These are phyloP conservation scores for Octomys mimax DNA, from an alignment of 2,797 vertebrate genomes.

Conservation along the genomic window DNA sequence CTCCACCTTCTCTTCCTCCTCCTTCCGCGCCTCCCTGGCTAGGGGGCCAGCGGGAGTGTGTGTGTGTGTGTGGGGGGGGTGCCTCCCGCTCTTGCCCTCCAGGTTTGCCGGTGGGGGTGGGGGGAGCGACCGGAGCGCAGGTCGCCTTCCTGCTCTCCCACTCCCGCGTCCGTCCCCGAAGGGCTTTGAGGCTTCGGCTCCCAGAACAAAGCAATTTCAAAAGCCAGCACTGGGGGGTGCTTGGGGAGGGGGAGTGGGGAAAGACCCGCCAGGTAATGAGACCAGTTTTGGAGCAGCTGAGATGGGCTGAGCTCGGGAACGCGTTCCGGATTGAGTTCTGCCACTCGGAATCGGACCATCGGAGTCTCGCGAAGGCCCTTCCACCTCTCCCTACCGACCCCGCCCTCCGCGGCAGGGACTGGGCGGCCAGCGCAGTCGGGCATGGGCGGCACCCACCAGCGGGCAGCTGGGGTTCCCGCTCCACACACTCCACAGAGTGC, in stretches of 20 bases:
- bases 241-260: neutral
- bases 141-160: neutral
- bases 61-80: neutral
- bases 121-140: neutral
- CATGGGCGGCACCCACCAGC: accelerated
- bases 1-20: neutral
- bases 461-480: accelerated
- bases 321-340: neutral
- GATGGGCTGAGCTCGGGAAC: neutral
- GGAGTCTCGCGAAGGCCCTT: neutral
- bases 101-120: neutral
- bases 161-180: accelerated
- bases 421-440: accelerated
- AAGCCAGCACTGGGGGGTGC: neutral
- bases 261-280: neutral
- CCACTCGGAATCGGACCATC: accelerated
- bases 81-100: neutral
- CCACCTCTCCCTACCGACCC: neutral
- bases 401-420: neutral
- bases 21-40: neutral
- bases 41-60: neutral
- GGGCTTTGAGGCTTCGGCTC: neutral
- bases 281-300: neutral
- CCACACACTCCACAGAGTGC: accelerated
- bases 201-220: neutral